phyloP scores from a whole-genome alignment of 2,797 vertebrate species.

The Galaxias olidus region DNA sequence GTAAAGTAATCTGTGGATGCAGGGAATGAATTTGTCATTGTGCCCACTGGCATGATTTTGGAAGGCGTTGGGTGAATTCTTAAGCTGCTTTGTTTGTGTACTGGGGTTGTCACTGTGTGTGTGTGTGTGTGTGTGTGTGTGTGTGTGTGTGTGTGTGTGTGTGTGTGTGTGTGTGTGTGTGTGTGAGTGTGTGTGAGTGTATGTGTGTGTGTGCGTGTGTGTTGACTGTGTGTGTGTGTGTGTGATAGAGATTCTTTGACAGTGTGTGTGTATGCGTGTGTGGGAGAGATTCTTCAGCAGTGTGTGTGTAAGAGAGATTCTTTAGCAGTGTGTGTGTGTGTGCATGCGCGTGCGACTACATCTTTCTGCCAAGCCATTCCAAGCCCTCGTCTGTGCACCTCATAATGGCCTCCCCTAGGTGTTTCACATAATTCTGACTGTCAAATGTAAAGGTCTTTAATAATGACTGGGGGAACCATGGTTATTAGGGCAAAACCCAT shows the following conservation, averaged over 20 bases:
- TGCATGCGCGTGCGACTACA: not conserved
- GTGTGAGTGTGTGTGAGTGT: not conserved
- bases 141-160: not conserved
- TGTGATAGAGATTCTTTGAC: not conserved
- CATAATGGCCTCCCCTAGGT: constrained; percentile 20
- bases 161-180: not conserved
- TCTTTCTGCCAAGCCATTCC: not conserved
- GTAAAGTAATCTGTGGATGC: not conserved
- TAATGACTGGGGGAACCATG: constrained; percentile 22
- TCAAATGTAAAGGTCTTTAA: constrained; percentile 17
- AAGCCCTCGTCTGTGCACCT: not conserved
- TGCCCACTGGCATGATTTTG: not conserved
- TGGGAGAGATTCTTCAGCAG: too few relatives aligned
- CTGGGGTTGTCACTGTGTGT: not conserved
- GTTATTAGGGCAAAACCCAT: constrained; percentile 29
- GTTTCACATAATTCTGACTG: constrained; percentile 17
- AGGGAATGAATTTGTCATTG: not conserved
- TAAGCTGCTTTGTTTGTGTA: not conserved
- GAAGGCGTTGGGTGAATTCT: not conserved
- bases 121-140: not conserved
- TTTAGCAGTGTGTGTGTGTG: not conserved
- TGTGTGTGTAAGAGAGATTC: too few relatives aligned
- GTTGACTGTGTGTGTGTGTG: not conserved
- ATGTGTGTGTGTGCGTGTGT: not conserved
- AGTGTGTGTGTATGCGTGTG: too few relatives aligned